Evolutionary conservation across 2,888 invertebrate genomes (phyloP), one percentile per base, ranked within the genome.

Genomic region (Plutella xylostella): DNA sequence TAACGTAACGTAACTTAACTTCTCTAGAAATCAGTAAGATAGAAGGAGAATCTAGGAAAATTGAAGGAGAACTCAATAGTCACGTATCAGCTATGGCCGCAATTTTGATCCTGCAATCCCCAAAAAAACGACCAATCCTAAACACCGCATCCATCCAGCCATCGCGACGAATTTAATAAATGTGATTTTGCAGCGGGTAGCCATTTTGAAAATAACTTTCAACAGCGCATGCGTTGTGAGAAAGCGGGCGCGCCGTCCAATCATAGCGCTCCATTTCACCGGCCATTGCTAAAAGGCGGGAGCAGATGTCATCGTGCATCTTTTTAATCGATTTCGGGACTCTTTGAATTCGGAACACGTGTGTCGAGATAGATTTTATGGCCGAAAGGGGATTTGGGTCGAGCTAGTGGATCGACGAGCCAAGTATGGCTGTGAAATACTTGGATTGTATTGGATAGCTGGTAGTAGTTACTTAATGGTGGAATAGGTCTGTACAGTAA

Each of bases 201-300:
- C 50, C 50, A 50, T 50, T 40, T 48, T 45, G 35, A 28, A 17
- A 31, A 4, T 9, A 35, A 41, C 20, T 33, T 34, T 42, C 42
- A 55, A 60, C 56, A 60, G 60, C 68, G 63, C 74, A 68, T 69
- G 77, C 67, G 70, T 55, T 49, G 50, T 50, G 68, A 75, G 74
- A 74, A 68, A 65, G 58, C 59, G 54, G 48, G 50, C 38, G 31
- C 45, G 21, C 33, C 55, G 52, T 57, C 80, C 72, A 79, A 82
- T 80, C 56, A 61, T 60, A 58, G 47, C 45, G 52, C 52, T 46
- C 53, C 44, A 53, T 60, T 51, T 37, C 28, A 41, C 47, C 57
- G 66, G 80, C 82, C 82, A 82, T 82, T 58, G 49, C 56, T 50
- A 48, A 59, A 58, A 58, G 80, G 80, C 75, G 82, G 73, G 61